Conservation (phyloP, 2,888 invertebrate genomes). For the Poecilus cupreus region DNA sequence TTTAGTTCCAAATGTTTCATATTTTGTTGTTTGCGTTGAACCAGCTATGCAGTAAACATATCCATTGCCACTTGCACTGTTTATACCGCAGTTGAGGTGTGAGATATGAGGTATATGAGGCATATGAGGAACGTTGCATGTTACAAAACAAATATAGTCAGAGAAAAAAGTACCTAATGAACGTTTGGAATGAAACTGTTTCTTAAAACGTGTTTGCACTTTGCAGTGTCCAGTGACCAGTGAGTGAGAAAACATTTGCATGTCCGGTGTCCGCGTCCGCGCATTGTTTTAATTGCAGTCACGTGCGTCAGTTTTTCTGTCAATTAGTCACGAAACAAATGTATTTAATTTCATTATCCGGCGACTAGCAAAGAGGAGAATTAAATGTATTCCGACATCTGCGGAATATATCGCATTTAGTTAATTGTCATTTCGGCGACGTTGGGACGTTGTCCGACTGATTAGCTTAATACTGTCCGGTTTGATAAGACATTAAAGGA, state of each 20-base stretch:
- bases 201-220: slow-evolving; percentile 17
- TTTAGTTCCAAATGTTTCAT: slow-evolving; percentile 29
- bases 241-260: slow-evolving; percentile 26
- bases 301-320: slow-evolving; percentile 55
- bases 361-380: neutral
- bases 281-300: slow-evolving; percentile 41
- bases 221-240: too few relatives aligned
- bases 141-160: slow-evolving; percentile 8
- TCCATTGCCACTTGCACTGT: slow-evolving; percentile 31
- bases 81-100: slow-evolving; percentile 5
- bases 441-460: slow-evolving; percentile 19
- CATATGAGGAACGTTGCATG: neutral
- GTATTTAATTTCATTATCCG: slow-evolving; percentile 50
- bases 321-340: slow-evolving; percentile 53
- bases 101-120: neutral
- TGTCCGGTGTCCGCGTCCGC: slow-evolving; percentile 6
- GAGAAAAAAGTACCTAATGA: neutral
- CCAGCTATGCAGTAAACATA: slow-evolving; percentile 41
- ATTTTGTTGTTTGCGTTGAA: slow-evolving; percentile 35
- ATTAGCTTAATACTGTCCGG: slow-evolving; percentile 48
- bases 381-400: slow-evolving; percentile 40
- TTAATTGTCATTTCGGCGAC: slow-evolving; percentile 39
- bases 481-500: slow-evolving; percentile 52
- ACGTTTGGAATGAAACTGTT: neutral
- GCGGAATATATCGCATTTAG: slow-evolving; percentile 18